Percentiles rank a stretch among this genome's conserved stretches.
phyloP scores from a whole-genome alignment of 1,140 invertebrate species.

The Scaptomyza pallida region DNA sequence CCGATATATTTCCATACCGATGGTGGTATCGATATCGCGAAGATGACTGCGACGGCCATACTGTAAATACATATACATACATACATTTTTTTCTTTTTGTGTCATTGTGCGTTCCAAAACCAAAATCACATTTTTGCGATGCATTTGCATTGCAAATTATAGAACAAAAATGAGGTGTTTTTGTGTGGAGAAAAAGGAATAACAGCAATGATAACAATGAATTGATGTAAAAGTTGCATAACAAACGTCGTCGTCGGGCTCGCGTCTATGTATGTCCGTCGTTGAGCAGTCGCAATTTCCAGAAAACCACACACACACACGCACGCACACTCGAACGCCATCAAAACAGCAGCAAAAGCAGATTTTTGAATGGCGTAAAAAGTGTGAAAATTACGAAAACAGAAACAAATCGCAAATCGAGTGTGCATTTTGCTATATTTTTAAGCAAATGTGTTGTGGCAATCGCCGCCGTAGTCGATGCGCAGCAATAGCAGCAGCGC shows the following conservation, averaged over 20 bases:
- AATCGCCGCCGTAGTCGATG: conserved; percentile 43
- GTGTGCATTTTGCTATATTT: conserved; percentile 51
- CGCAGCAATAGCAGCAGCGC: conserved; percentile 46
- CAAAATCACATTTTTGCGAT: conserved; percentile 56
- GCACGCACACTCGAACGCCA: conserved; percentile 39
- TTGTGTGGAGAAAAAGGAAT: conserved; percentile 28
- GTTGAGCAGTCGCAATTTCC: conserved; percentile 67
- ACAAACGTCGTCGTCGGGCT: conserved; percentile 64
- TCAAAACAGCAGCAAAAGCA: conserved; percentile 53
- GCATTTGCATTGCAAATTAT: conserved; percentile 54
- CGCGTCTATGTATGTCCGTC: conserved; percentile 53
- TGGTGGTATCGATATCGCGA: conserved; percentile 22
- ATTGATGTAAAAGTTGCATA: conserved; percentile 73
- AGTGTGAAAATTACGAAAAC: conserved; percentile 46
- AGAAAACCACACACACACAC: conserved; percentile 67
- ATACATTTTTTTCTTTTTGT: conserved; percentile 56
- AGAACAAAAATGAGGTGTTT: conserved; percentile 61
- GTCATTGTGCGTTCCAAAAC: conserved; percentile 52
- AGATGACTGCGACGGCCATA: conserved; percentile 46
- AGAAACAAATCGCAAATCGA: conserved; percentile 35
- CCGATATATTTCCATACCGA: conserved; percentile 6
- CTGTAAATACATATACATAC: conserved; percentile 54
- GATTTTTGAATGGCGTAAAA: conserved; percentile 54
- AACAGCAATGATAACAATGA: conserved; percentile 65
- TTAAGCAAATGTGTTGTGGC: conserved; percentile 66